phyloP scores from a whole-genome alignment of 92 coral and sea anemone genomes.

The Blastomussa wellsi region DNA sequence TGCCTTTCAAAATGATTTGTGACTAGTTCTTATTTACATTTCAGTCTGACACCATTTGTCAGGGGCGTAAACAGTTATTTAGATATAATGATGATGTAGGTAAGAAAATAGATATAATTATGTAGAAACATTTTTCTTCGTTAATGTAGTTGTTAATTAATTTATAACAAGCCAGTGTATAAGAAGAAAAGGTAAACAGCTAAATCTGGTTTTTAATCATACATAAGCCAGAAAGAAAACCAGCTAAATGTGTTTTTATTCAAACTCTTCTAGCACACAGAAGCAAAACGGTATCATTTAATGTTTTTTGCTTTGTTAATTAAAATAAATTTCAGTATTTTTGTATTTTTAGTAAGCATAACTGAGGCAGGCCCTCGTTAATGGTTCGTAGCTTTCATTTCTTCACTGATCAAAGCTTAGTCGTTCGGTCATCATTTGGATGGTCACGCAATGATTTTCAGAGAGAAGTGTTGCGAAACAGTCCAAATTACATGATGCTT shows the following conservation, averaged over 20 bases:
- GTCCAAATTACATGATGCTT: neutral
- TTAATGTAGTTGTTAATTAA: constrained; percentile 3
- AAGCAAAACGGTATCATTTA: neutral
- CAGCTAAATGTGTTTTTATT: constrained; percentile 3
- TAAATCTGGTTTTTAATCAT: neutral
- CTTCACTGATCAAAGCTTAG: neutral
- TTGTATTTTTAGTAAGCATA: constrained; percentile 32
- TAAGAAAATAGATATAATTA: too few relatives aligned
- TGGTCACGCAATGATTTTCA: neutral
- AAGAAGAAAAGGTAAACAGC: neutral
- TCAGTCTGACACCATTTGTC: neutral
- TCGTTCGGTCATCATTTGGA: neutral
- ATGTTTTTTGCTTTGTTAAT: constrained; percentile 4
- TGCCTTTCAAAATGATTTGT: constrained; percentile 14
- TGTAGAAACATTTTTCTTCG: neutral
- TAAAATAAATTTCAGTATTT: constrained; percentile 34
- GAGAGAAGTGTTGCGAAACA: neutral
- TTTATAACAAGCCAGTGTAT: neutral
- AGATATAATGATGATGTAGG: constrained; percentile 1
- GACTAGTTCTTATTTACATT: neutral
- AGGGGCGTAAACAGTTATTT: neutral
- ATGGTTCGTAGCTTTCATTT: constrained; percentile 18
- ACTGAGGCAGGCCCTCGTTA: constrained; percentile 43
- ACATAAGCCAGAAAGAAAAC: neutral
- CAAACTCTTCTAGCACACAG: neutral